Base-by-base conservation (phyloP, 2,113 vertebrate genomes). In the Pomatostomus ruficeps region DNA sequence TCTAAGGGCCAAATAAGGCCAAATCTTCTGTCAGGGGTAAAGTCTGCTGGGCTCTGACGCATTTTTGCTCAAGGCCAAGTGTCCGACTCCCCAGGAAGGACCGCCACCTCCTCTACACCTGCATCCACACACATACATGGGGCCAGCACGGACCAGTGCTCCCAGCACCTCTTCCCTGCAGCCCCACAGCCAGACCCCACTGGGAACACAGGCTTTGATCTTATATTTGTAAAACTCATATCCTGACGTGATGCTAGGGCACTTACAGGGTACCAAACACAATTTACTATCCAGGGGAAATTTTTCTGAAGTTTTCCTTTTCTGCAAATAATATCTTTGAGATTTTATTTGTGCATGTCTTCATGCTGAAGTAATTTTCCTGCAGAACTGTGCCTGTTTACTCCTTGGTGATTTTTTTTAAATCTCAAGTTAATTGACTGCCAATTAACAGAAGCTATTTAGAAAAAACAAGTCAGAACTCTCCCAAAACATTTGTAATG, bases 81-180 rank as follows among this genome's bases (percentile, higher is more conserved):
- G 42, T 25, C 14, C 70, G 7, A 14, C 9, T 35, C 7, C 19
- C 8, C 45, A 38, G 40, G 35, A 62, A 29, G 1, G 0, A 25
- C 10, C 2, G 2, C 1, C 3, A 9, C 16, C 33, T 29, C 42
- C 46, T 36, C 51, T 54, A n/a, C 45, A 9, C 35, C 58, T 12
- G 0, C 73, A 59, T 4, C 8, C 23, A 17, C 12, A 2, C 8
- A 8, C 20, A 16, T 1, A 0, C 1, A 4, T 0, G 2, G 29
- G 40, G 16, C 42, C 28, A 26, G 14, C 33, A 24, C 0, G 2
- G 38, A 19, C 11, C 79, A 14, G 8, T 0, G 0, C 48, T 43
- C 24, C 62, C 63, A 40, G 36, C 28, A 21, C 24, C 17, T 28
- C 71, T 12, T 8, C 38, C 45, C 43, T 46, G 38, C 62, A 54